Base-by-base conservation (phyloP, 2,888 invertebrate species). In the Morpho deidamia region DNA sequence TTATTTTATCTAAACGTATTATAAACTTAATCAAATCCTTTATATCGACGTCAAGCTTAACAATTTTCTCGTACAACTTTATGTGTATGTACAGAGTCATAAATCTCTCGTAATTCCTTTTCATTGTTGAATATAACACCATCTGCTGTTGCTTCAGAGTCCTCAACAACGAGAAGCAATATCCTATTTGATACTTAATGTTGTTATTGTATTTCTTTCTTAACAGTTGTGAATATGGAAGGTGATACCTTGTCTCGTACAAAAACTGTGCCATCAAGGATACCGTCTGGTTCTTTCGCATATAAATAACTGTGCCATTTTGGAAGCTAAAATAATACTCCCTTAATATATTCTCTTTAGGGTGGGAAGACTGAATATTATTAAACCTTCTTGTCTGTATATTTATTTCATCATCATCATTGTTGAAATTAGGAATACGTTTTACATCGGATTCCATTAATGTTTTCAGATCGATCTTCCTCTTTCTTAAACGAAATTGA, bases 231-330 rank as follows among this genome's bases (percentile, higher is more conserved):
- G 68, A 34, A 10, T 61, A 63, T 0, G 69, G 56, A 2, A 81
- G 11, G n/a, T 69, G 71, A 51, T 76, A 75, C 12, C 74, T 66
- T 0, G 68, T 65, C 7, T 62, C 55, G 50, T 78, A 78, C 0
- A 78, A 46, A 11, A 80, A 79, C 41, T 80, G 78, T 4, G 62
- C 51, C 69, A 76, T 75, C 0, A 76, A 0, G 0, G 58, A 0
- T 0, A 69, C 7, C 0, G 57, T 57, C 40, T 58, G 61, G 1
- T 52, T 56, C 51, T 67, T 63, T n/a, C 64, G 32, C 7, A 7
- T 44, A 0, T 38, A 35, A 7, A 49, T 48, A 34, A 1, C 37
- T 0, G 7, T 9, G 1, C 0, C 7, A 5, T 53, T 41, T 8
- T 61, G 53, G 0, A 11, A 7, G 1, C 12, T 2, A 55, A 60